A percentile compares a stretch with the other conserved stretches of the same genome.
These are phyloP conservation scores for Tribolium castaneum DNA, from an alignment of 1,140 invertebrate species.

Conservation along the genomic window DNA sequence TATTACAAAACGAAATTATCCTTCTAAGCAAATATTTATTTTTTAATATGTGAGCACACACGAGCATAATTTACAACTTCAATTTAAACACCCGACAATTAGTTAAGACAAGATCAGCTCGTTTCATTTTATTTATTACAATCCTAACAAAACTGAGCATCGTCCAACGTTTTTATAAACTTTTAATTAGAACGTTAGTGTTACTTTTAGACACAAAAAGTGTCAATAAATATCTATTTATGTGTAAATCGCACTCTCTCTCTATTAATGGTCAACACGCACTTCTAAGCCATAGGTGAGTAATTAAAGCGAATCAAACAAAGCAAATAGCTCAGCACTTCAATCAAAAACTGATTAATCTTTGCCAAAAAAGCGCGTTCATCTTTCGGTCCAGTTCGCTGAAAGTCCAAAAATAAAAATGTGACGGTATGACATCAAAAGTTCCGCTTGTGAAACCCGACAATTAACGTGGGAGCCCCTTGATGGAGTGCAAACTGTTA, in stretches of 20 bases:
- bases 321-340: too few species aligned
- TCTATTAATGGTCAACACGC: neutral
- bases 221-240: slow-evolving; percentile 26
- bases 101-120: neutral
- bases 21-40: neutral
- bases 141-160: neutral
- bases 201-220: slow-evolving; percentile 10
- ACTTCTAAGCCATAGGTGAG: neutral
- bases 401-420: slow-evolving; percentile 29
- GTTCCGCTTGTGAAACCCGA: slow-evolving; percentile 26
- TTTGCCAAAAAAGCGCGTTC: neutral
- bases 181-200: slow-evolving; percentile 30
- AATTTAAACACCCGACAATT: slow-evolving; percentile 8
- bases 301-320: too few species aligned
- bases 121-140: slow-evolving; percentile 17
- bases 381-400: neutral
- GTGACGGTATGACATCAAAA: slow-evolving; percentile 10
- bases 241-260: neutral
- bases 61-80: neutral
- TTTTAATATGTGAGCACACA: neutral
- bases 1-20: too few species aligned
- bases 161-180: slow-evolving; percentile 12
- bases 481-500: slow-evolving; percentile 24
- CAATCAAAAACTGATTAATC: slow-evolving; percentile 13
- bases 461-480: slow-evolving; percentile 39